Percentiles rank a stretch among this genome's conserved stretches.
These are phyloP conservation scores for Coptotermes formosanus DNA, from an alignment of 1,140 invertebrate genomes.

Conservation along the genomic window DNA sequence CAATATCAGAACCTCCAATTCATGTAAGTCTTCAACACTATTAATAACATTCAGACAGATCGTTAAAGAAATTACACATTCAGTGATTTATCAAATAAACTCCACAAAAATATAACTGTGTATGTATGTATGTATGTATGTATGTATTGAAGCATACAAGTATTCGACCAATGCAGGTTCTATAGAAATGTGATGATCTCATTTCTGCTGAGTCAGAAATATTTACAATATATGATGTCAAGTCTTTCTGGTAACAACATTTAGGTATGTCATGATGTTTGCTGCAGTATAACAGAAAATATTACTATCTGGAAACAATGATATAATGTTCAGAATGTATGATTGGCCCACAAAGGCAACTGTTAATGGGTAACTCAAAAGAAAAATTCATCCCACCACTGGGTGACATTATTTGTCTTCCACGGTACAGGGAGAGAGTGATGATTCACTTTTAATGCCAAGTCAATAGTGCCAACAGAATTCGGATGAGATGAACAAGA, in stretches of 20 bases:
- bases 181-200: background rate
- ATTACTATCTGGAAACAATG: background rate
- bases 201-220: background rate
- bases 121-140: background rate
- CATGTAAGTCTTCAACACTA: background rate
- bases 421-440: background rate
- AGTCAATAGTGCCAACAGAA: background rate
- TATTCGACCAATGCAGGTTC: slow-evolving; percentile 1
- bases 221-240: slow-evolving; percentile 19
- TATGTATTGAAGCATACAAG: slow-evolving; percentile 1
- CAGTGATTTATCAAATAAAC: background rate
- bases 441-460: background rate
- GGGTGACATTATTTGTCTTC: background rate
- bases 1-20: background rate
- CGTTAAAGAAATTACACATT: background rate
- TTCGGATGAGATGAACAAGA: background rate
- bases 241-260: slow-evolving; percentile 4
- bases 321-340: background rate
- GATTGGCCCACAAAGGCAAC: background rate
- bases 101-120: background rate
- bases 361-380: background rate
- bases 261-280: slow-evolving; percentile 19
- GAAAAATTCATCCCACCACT: background rate
- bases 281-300: background rate
- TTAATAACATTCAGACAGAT: slow-evolving; percentile 8